phyloP scores from a whole-genome alignment of 2,888 invertebrate species.

The Galerucella nymphaeae region DNA sequence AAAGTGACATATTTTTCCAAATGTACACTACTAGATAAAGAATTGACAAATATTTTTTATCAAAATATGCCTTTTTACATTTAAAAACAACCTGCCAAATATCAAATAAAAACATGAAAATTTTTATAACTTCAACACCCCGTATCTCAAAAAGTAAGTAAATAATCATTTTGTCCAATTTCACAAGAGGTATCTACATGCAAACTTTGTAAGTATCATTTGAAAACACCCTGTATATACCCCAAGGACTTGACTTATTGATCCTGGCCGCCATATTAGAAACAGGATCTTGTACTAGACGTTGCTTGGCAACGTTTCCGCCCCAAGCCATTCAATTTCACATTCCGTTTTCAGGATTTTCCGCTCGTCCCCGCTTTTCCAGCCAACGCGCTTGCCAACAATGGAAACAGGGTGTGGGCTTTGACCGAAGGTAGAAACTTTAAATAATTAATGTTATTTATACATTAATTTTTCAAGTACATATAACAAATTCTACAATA shows the following conservation, averaged over 20 bases:
- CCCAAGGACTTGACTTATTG: slow-evolving; percentile 64
- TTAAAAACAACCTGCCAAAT: no score
- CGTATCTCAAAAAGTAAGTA: no score
- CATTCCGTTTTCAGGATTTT: slow-evolving; percentile 44
- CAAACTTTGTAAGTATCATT: no score
- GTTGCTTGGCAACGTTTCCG: slow-evolving; percentile 62
- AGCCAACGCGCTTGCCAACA: slow-evolving; percentile 46
- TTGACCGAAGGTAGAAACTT: slow-evolving; percentile 19
- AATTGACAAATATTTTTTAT: no score
- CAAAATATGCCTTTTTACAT: no score
- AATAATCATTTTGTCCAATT: no score
- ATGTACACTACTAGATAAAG: no score
- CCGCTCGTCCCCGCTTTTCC: slow-evolving; percentile 42
- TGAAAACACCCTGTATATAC: slow-evolving; percentile 47
- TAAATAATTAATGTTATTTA: not conserved
- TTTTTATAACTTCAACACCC: no score
- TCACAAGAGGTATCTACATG: no score
- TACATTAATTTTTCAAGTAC: not conserved
- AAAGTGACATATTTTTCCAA: no score
- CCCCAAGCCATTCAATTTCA: slow-evolving; percentile 56
- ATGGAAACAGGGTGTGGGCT: slow-evolving; percentile 35
- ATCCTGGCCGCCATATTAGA: slow-evolving; percentile 62
- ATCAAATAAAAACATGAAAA: no score
- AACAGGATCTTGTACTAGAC: slow-evolving; percentile 55
- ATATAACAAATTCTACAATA: no score